Conservation (phyloP, 2,888 invertebrate species). For the Omphaloscelis lunosa region DNA sequence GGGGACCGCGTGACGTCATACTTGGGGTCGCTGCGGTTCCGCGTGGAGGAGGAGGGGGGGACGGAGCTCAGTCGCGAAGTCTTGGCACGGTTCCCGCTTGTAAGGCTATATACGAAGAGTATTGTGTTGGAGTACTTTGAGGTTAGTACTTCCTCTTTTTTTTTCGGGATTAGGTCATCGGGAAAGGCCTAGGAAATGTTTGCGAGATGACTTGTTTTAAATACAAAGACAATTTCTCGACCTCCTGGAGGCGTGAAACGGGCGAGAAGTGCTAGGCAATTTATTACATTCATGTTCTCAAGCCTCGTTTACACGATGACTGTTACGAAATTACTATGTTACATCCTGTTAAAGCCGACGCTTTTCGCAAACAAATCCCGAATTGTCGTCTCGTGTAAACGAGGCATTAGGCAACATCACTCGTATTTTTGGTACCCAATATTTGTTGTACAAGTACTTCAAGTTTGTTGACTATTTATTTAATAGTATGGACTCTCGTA, state of each 20-base stretch:
- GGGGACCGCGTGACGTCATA: constrained; percentile 97
- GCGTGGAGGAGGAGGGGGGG: constrained; percentile 92
- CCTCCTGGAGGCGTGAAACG: not conserved
- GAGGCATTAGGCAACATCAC: not conserved
- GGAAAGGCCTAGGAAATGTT: not conserved
- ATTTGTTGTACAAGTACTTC: not conserved
- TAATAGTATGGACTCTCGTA: too few species aligned
- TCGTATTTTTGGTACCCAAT: not conserved
- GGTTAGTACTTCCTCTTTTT: constrained; percentile 62
- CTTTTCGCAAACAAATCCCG: not conserved
- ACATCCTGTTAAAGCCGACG: not conserved
- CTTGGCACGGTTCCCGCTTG: constrained; percentile 93
- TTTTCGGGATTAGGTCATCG: not conserved
- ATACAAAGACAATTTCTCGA: not conserved
- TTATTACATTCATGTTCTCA: not conserved
- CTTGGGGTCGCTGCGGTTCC: constrained; percentile 96
- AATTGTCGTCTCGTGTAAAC: not conserved
- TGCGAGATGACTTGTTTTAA: not conserved
- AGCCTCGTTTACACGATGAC: not conserved
- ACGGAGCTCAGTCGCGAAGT: constrained; percentile 90
- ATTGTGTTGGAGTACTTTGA: constrained; percentile 95
- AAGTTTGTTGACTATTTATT: too few species aligned
- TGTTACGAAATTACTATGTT: not conserved
- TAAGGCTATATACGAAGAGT: constrained; percentile 95
- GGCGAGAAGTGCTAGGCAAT: not conserved